Conservation (phyloP, 1,140 invertebrate species). For the Holotrichia oblita region DNA sequence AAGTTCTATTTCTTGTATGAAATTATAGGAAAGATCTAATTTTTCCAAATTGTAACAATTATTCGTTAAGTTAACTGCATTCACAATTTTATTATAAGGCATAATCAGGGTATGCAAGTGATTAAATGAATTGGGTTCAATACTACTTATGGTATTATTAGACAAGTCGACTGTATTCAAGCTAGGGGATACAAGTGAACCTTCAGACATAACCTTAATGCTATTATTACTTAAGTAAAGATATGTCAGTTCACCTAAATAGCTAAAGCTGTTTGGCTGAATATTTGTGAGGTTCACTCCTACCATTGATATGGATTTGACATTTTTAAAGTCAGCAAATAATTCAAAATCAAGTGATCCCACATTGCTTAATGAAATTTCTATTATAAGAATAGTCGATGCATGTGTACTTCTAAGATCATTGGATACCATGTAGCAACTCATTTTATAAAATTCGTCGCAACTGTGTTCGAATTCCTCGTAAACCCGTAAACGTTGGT, state of each 20-base stretch:
- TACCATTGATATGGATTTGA: neutral
- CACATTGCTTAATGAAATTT: neutral
- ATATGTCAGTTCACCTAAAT: neutral
- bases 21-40: neutral
- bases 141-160: neutral
- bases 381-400: neutral
- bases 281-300: neutral
- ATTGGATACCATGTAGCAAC: neutral
- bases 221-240: neutral
- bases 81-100: neutral
- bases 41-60: neutral
- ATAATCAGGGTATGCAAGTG: neutral
- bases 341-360: neutral
- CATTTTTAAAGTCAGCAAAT: neutral
- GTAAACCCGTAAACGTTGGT: too few relatives aligned
- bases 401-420: neutral
- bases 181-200: neutral
- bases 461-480: neutral
- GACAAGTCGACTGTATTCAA: neutral
- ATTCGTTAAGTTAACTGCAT: neutral
- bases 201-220: neutral
- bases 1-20: neutral
- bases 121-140: neutral
- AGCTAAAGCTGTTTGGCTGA: neutral
- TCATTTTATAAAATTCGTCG: neutral